phyloP scores from a whole-genome alignment of 2,797 vertebrate species.

The Melanotaenia nigrans region DNA sequence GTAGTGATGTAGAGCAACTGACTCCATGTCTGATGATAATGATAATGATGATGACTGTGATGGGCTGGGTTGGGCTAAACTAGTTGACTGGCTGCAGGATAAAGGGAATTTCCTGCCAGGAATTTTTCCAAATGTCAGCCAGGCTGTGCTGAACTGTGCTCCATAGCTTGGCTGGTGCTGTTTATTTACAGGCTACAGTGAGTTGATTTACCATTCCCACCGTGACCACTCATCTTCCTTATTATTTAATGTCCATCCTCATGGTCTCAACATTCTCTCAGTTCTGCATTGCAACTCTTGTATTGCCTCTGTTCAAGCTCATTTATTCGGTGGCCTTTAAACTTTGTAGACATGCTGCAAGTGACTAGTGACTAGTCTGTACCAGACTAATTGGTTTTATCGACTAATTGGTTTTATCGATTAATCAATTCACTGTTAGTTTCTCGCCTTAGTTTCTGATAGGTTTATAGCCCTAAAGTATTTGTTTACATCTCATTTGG shows the following conservation, averaged over 20 bases:
- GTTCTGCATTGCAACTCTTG: constrained; percentile 7
- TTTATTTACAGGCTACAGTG: constrained; percentile 53
- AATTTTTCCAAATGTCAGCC: constrained; percentile 70
- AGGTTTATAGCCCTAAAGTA: neutral
- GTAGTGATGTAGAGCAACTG: constrained; percentile 46
- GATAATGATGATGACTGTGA: constrained; percentile 68
- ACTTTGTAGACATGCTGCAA: neutral
- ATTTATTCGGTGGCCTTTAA: constrained; percentile 13
- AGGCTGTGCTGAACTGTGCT: constrained; percentile 49
- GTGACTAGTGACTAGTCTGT: neutral
- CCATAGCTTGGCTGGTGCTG: constrained; percentile 45
- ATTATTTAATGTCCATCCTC: constrained; percentile 25
- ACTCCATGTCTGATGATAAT: constrained; percentile 67
- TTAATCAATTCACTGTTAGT: neutral
- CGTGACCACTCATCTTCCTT: constrained; percentile 24
- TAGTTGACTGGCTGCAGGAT: constrained; percentile 53
- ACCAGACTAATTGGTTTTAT: neutral
- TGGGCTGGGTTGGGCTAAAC: constrained; percentile 56
- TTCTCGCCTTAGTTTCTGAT: neutral
- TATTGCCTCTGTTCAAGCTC: constrained; percentile 1
- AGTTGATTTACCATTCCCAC: constrained; percentile 29
- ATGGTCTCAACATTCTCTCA: constrained; percentile 16
- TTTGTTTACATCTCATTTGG: neutral
- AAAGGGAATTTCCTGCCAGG: constrained; percentile 73
- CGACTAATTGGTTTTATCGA: neutral